These are phyloP conservation scores for Cololabis saira DNA, from an alignment of 2,113 vertebrate genomes.

Conservation along the genomic window DNA sequence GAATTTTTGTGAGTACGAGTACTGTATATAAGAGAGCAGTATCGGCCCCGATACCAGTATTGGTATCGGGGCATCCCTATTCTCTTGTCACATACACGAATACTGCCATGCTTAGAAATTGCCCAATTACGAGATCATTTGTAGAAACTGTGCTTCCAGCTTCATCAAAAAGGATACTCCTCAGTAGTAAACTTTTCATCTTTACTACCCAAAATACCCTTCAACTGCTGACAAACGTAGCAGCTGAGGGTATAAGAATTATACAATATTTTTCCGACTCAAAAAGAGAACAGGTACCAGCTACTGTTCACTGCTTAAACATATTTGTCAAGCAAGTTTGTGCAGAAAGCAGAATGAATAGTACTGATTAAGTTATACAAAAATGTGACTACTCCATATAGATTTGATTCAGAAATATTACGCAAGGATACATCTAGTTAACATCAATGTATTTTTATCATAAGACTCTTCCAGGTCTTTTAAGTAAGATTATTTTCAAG, in stretches of 20 bases:
- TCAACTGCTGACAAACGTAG: no score
- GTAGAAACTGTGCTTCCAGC: conserved; percentile 3
- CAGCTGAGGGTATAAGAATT: no score
- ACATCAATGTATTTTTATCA: conserved; percentile 24
- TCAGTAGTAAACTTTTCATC: not conserved
- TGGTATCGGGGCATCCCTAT: no score
- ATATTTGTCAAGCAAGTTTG: not conserved
- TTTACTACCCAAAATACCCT: no score
- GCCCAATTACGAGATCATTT: conserved; percentile 19
- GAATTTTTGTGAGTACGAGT: no score
- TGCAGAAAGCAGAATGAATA: conserved; percentile 6
- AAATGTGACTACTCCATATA: not conserved
- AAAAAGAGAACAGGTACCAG: no score
- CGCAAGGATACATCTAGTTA: conserved; percentile 28
- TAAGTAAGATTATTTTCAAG: conserved; percentile 33
- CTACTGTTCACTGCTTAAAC: no score
- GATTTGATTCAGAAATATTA: not conserved
- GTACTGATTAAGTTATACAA: not conserved
- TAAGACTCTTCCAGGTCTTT: conserved; percentile 46
- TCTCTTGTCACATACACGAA: no score
- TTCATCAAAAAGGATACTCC: conserved; percentile 9
- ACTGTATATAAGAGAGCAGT: no score
- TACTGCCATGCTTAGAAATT: not conserved
- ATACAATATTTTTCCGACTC: no score
- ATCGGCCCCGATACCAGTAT: no score